Evolutionary conservation across 1,140 invertebrate species (phyloP).

Genomic region (Bombus difficillimus): DNA sequence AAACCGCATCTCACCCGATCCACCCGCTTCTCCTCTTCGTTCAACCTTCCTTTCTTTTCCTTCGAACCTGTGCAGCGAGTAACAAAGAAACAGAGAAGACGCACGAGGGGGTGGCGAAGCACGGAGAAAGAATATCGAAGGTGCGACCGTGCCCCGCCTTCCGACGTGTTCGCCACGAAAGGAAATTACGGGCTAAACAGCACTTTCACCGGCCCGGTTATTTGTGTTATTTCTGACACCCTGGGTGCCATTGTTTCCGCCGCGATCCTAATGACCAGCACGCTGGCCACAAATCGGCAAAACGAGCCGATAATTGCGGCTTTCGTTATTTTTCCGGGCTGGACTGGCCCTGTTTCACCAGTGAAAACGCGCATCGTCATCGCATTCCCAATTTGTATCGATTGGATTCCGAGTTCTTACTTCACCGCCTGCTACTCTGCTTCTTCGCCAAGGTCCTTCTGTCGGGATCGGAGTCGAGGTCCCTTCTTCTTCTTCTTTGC

Average conservation of each 20-base stretch:
- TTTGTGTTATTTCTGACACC: slow-evolving; percentile 76
- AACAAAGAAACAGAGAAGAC: slow-evolving; percentile 10
- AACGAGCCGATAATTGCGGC: slow-evolving; percentile 75
- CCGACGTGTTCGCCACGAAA: slow-evolving; percentile 56
- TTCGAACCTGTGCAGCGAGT: slow-evolving; percentile 56
- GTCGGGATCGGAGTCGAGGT: not conserved
- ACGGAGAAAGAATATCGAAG: slow-evolving; percentile 60
- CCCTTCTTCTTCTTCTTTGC: not conserved
- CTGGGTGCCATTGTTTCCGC: slow-evolving; percentile 72
- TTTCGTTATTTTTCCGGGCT: slow-evolving; percentile 74
- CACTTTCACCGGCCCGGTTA: slow-evolving; percentile 66
- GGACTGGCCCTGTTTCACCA: not conserved
- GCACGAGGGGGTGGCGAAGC: slow-evolving; percentile 25
- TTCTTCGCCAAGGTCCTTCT: not conserved
- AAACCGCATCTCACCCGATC: slow-evolving; percentile 62
- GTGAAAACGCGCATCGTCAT: slow-evolving; percentile 74
- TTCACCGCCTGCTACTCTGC: not conserved
- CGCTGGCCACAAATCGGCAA: slow-evolving; percentile 66
- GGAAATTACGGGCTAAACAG: slow-evolving; percentile 75
- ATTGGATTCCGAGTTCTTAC: slow-evolving; percentile 66
- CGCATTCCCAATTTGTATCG: slow-evolving; percentile 77
- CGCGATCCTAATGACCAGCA: slow-evolving; percentile 58
- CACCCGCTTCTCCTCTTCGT: slow-evolving; percentile 8
- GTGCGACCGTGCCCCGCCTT: slow-evolving; percentile 79
- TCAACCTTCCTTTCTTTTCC: not conserved